Evolutionary conservation across 2,797 vertebrate genomes (phyloP), one percentile per base, ranked within the genome.

Genomic region (Alosa sapidissima): DNA sequence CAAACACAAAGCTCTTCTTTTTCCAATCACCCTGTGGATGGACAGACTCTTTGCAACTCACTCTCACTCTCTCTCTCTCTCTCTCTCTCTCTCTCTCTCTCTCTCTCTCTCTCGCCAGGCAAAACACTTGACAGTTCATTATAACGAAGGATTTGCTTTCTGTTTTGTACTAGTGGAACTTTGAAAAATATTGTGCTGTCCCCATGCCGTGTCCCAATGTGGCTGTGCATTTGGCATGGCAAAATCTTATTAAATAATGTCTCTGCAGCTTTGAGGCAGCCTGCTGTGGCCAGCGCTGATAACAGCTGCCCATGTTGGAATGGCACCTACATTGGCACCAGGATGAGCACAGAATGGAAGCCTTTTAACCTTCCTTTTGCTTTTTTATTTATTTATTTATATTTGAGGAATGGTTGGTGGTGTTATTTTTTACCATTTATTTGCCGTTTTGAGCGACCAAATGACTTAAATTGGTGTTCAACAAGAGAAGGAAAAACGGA

Each of bases 221-320:
- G 92, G 75, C 85, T 88, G 88, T 83, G 88, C 90, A 91, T 93
- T 94, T 95, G 93, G 92, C 93, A 92, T 84, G 21, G 60, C 85
- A 82, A 88, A 91, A 92, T 93, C 91, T 88, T 95, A 94, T 95
- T 95, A 95, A 93, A 94, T 91, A 92, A 95, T 93, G 91, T 93
- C 93, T 94, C 91, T 85, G 92, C 92, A 93, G 92, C 91, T 93
- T 92, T 93, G 90, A 94, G 91, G 93, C 93, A 93, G 93, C 93
- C 93, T 94, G 94, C 94, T 94, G 92, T 95, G 94, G 93, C 91
- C 92, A 89, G 91, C 87, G 86, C 93, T 93, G 95, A 96, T 96
- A 95, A 95, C 94, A 94, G 93, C 93, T 93, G 93, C 90, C 91
- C 92, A 88, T 93, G 92, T 92, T 92, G 89, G 93, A 94, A 91